Evolutionary conservation across 2,113 vertebrate genomes (phyloP), one percentile per base, ranked within the genome.

Genomic region (Helogale parvula): DNA sequence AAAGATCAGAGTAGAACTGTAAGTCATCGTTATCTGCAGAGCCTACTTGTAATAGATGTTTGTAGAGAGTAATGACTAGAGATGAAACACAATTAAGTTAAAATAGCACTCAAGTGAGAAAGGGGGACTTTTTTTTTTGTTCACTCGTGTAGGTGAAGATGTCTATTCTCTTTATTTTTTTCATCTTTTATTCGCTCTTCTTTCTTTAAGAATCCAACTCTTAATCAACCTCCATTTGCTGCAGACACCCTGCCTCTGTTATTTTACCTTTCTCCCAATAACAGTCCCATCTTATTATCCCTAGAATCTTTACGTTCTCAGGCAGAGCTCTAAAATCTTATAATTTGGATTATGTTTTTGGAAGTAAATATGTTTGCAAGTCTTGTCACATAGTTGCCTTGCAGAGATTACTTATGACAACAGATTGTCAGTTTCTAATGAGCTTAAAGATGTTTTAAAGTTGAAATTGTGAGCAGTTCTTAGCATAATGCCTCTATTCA

Each of bases 401-500:
- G 8, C 52, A 92, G 66, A 85, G 74, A 82, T 86, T 82, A 69
- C 66, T 91, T 93, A 29, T 93, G 77, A 81, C 23, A 47, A 88
- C 83, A 95, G 82, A 92, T 72, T 94, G 74, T 82, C 79, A 92
- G 54, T 25, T 69, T 94, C 57, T 93, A 91, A 89, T 89, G 66
- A 31, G 33, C 29, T 91, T 71, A 82, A 71, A 81, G 21, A 17
- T 50, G 92, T 95, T 92, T 81, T 84, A 83, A 94, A 54, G 47
- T 90, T 95, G 83, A 76, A 84, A 81, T 91, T 97, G 94, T 91
- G 57, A 97, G 68, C 17, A 97, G n/a, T 93, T 83, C 52, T 97
- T 71, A 88, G 69, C 33, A 33, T 50, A 77, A 81, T 85, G 41
- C 3, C n/a, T 90, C 88, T 85, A 71, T 88, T 88, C 82, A 91